phyloP scores from a whole-genome alignment of 53 echinoderm and acorn worm species.

The Stichopus horrens region DNA sequence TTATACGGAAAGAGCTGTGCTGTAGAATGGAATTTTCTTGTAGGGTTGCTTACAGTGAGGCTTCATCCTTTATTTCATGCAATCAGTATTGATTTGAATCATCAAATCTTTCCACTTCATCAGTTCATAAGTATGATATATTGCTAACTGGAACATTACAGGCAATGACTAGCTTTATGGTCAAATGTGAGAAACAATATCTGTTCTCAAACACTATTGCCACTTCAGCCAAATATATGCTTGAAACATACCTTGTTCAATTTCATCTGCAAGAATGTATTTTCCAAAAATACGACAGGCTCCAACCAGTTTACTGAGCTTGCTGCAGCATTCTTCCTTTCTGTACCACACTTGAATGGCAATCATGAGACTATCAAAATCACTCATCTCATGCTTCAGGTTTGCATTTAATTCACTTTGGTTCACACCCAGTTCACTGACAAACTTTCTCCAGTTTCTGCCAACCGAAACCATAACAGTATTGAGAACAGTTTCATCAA shows the following conservation, averaged over 20 bases:
- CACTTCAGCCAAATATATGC: neutral
- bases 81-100: too few relatives aligned
- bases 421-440: neutral
- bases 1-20: too few relatives aligned
- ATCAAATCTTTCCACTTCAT: too few relatives aligned
- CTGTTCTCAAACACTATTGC: neutral
- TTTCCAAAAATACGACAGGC: conserved; percentile 53
- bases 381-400: neutral
- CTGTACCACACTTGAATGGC: conserved; percentile 51
- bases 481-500: conserved; percentile 1
- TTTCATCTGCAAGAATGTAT: conserved; percentile 53
- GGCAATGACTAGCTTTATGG: too few relatives aligned
- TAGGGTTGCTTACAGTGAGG: too few relatives aligned
- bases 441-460: neutral
- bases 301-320: conserved; percentile 52
- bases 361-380: neutral
- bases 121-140: too few relatives aligned
- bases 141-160: too few relatives aligned
- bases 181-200: too few relatives aligned
- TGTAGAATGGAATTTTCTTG: too few relatives aligned
- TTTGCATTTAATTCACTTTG: neutral
- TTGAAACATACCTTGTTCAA: conserved; percentile 69
- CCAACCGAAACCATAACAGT: neutral
- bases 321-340: conserved; percentile 49
- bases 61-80: too few relatives aligned